Evolutionary conservation across 2,797 vertebrate species (phyloP).

Genomic region (Sardinella longiceps): DNA sequence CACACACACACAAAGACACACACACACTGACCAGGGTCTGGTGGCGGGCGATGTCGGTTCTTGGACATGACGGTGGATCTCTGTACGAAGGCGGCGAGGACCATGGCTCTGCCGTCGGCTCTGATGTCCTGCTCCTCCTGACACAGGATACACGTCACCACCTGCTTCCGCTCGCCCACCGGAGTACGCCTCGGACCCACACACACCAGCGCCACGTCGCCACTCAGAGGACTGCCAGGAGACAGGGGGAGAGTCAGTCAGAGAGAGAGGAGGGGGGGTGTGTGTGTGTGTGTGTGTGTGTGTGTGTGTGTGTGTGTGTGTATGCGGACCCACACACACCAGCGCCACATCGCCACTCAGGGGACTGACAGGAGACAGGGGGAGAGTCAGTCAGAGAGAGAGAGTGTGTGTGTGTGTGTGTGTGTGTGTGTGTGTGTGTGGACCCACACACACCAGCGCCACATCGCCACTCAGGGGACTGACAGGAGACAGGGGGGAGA

Average conservation of each 20-base stretch:
- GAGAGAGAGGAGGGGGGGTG: no score
- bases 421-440: no score
- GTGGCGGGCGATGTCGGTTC: slow-evolving; percentile 78
- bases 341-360: no score
- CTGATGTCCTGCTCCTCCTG: slow-evolving; percentile 96
- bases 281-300: no score
- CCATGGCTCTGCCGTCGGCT: slow-evolving; percentile 88
- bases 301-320: neutral
- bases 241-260: no score
- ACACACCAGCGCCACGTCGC: slow-evolving; percentile 81
- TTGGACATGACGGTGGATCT: slow-evolving; percentile 94
- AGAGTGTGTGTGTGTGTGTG: no score
- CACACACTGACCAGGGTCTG: slow-evolving; percentile 82
- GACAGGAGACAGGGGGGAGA: no score
- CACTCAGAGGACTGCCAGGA: slow-evolving; percentile 61
- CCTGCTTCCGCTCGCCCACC: slow-evolving; percentile 73
- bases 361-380: no score
- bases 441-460: no score
- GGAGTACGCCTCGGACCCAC: slow-evolving; percentile 85
- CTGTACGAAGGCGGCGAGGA: slow-evolving; percentile 93
- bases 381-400: no score
- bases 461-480: no score
- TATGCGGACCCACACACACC: no score
- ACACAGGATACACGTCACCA: slow-evolving; percentile 94
- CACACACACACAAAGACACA: neutral